Conservation (phyloP, 1,140 invertebrate genomes). For the Plectus sambesii region DNA sequence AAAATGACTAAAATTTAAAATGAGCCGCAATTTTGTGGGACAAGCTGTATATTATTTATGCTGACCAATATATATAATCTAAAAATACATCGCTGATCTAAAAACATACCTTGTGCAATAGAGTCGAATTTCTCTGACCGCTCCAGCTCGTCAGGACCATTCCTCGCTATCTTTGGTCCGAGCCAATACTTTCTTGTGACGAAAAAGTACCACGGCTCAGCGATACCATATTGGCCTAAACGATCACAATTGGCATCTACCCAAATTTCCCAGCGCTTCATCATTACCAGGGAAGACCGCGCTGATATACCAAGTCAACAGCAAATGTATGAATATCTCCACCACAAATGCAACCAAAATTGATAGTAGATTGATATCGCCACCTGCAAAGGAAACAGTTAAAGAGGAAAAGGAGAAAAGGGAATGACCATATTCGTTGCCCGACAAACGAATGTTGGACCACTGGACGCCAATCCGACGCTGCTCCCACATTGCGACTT, state of each 20-base stretch:
- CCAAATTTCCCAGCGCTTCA: constrained; percentile 9
- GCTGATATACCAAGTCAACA: constrained; percentile 59
- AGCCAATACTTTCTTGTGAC: constrained; percentile 52
- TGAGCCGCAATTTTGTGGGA: too few relatives aligned
- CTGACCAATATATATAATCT: too few relatives aligned
- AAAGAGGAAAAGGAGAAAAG: too few relatives aligned
- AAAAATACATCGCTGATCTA: too few relatives aligned
- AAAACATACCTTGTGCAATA: too few relatives aligned
- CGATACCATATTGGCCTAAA: constrained; percentile 56
- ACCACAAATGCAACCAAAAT: constrained; percentile 58
- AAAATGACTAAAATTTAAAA: too few relatives aligned
- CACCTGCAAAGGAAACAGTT: constrained; percentile 17
- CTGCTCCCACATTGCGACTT: constrained; percentile 18
- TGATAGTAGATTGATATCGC: constrained; percentile 17
- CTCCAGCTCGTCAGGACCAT: constrained; percentile 11
- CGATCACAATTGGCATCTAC: too few relatives aligned
- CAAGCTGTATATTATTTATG: too few relatives aligned
- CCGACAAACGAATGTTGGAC: constrained; percentile 11
- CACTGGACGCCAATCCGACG: constrained; percentile 14
- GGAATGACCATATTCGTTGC: background rate
- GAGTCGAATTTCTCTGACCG: too few relatives aligned
- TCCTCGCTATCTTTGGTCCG: constrained; percentile 26
- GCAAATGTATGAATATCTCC: constrained; percentile 57
- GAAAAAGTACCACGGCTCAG: constrained; percentile 59
- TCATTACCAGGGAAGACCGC: constrained; percentile 55